Conservation (phyloP, 2,888 invertebrate genomes). For the Acleris laterana region DNA sequence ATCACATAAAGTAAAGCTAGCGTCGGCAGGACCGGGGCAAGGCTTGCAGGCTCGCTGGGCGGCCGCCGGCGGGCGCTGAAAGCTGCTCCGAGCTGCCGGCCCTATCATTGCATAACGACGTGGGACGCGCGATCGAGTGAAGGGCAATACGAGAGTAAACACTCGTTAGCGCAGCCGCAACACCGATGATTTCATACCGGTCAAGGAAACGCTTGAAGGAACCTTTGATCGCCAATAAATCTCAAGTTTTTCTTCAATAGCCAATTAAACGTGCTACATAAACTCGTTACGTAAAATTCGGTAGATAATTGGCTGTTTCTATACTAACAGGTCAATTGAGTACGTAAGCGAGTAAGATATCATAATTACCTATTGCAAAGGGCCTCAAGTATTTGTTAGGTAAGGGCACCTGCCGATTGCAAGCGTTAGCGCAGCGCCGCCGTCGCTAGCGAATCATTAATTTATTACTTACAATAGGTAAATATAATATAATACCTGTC, state of each 20-base stretch:
- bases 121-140: slow-evolving; percentile 63
- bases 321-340: slow-evolving; percentile 33
- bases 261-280: slow-evolving; percentile 32
- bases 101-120: slow-evolving; percentile 62
- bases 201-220: slow-evolving; percentile 71
- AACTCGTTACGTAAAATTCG: slow-evolving; percentile 33
- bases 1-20: slow-evolving; percentile 56
- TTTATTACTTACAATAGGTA: neutral
- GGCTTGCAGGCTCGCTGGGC: slow-evolving; percentile 4
- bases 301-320: slow-evolving; percentile 32
- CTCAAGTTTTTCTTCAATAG: slow-evolving; percentile 47
- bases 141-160: slow-evolving; percentile 70
- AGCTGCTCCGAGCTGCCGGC: slow-evolving; percentile 50
- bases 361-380: slow-evolving; percentile 29
- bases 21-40: slow-evolving; percentile 40
- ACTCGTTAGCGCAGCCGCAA: slow-evolving; percentile 57
- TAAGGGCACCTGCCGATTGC: slow-evolving; percentile 47
- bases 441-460: too few species aligned
- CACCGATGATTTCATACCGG: slow-evolving; percentile 75
- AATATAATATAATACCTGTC: neutral
- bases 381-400: slow-evolving; percentile 62
- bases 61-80: slow-evolving; percentile 56
- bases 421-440: neutral
- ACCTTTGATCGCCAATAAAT: slow-evolving; percentile 47
- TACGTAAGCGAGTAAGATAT: slow-evolving; percentile 31